Evolutionary conservation across 2,797 vertebrate genomes (phyloP).

Genomic region (Peromyscus attwateri): DNA sequence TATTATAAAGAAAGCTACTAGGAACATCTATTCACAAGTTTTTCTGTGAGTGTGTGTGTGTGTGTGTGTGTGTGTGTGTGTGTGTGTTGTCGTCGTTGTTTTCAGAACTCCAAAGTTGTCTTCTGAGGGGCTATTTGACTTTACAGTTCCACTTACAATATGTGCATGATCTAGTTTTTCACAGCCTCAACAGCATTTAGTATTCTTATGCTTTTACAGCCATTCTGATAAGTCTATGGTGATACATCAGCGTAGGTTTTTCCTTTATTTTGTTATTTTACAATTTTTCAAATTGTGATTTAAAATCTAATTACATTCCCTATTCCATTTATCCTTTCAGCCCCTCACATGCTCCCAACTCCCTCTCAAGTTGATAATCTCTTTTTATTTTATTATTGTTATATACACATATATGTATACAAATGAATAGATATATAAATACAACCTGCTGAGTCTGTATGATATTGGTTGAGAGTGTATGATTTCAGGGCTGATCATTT

Average conservation of each 20-base stretch:
- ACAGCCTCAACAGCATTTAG: background rate
- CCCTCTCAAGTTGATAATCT: background rate
- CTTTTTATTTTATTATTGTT: background rate
- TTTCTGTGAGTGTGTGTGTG: background rate
- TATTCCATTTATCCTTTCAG: background rate
- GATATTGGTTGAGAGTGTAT: background rate
- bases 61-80: background rate
- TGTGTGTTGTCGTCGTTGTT: background rate
- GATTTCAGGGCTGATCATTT: background rate
- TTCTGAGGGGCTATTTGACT: background rate
- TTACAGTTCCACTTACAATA: background rate
- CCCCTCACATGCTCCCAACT: background rate
- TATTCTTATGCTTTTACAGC: background rate
- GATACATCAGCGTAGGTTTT: background rate
- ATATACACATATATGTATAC: background rate
- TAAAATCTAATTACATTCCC: background rate
- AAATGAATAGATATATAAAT: background rate
- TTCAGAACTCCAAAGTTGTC: background rate
- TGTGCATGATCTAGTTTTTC: background rate
- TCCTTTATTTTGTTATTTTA: background rate
- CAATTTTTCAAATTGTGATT: background rate
- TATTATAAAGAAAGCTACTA: conserved; percentile 44
- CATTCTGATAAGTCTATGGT: conserved; percentile 10
- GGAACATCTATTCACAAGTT: background rate
- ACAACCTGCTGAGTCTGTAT: background rate